Conservation (phyloP, 1,140 invertebrate genomes). For the Ceratosolen solmsi region DNA sequence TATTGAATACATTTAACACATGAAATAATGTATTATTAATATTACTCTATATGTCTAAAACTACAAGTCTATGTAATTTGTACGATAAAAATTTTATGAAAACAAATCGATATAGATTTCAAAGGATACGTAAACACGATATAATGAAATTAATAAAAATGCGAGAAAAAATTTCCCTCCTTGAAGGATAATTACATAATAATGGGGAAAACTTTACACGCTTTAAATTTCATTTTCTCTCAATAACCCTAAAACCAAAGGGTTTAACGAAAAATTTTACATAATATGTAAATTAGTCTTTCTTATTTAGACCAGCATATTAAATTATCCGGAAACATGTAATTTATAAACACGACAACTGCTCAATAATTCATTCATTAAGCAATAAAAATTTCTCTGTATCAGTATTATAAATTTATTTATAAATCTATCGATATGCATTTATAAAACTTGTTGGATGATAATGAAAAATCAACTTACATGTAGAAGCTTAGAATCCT, state of each 20-base stretch:
- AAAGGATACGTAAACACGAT: too few relatives aligned
- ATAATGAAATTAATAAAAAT: not conserved
- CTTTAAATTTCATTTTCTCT: not conserved
- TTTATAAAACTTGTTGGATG: not conserved
- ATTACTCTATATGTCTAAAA: too few relatives aligned
- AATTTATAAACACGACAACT: not conserved
- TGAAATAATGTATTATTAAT: too few relatives aligned
- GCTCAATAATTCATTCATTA: too few relatives aligned
- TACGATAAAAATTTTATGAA: too few relatives aligned
- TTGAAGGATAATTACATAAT: not conserved
- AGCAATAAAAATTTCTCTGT: too few relatives aligned
- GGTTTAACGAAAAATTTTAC: too few relatives aligned
- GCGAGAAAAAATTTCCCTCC: too few relatives aligned
- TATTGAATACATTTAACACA: too few relatives aligned
- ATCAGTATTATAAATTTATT: not conserved
- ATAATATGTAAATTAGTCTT: not conserved
- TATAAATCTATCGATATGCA: not conserved
- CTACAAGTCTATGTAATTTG: too few relatives aligned
- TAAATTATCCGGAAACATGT: not conserved
- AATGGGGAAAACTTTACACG: not conserved
- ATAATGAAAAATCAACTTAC: slow-evolving; percentile 55
- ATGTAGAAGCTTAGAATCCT: slow-evolving; percentile 67
- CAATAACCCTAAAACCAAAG: not conserved
- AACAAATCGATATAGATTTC: too few relatives aligned
- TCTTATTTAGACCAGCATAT: not conserved